These are phyloP conservation scores for Grapholita molesta DNA, from an alignment of 1,140 invertebrate genomes.

Conservation along the genomic window DNA sequence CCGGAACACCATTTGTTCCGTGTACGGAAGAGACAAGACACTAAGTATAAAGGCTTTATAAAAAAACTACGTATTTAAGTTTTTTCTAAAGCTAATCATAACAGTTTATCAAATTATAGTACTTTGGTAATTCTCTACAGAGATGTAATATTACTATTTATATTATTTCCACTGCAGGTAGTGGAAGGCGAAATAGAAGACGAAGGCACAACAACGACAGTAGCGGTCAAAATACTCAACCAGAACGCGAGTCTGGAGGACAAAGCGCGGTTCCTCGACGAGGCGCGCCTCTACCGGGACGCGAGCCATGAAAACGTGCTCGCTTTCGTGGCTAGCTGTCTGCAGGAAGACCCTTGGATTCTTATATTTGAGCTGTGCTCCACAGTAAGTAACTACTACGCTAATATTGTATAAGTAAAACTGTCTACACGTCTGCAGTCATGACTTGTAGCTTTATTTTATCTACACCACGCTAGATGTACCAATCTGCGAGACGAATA, in stretches of 20 bases:
- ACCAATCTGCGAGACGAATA: no score
- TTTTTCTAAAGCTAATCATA: no score
- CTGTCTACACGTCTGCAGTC: no score
- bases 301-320: constrained; percentile 79
- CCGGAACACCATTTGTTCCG: no score
- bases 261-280: constrained; percentile 84
- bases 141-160: no score
- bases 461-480: no score
- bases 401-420: neutral
- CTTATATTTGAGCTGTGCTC: constrained; percentile 81
- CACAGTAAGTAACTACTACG: constrained; percentile 38
- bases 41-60: no score
- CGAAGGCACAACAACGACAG: constrained; percentile 39
- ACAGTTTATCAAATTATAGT: no score
- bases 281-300: constrained; percentile 81
- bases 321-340: constrained; percentile 71
- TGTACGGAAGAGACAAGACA: no score
- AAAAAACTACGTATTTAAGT: no score
- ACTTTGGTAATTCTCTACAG: no score
- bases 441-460: no score
- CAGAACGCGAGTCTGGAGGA: constrained; percentile 83
- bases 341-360: constrained; percentile 81
- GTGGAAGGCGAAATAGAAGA: constrained; percentile 82
- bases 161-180: constrained; percentile 70
- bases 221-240: constrained; percentile 83